Base-by-base conservation (phyloP, 2,888 invertebrate genomes). In the Heteropelma amictum region DNA sequence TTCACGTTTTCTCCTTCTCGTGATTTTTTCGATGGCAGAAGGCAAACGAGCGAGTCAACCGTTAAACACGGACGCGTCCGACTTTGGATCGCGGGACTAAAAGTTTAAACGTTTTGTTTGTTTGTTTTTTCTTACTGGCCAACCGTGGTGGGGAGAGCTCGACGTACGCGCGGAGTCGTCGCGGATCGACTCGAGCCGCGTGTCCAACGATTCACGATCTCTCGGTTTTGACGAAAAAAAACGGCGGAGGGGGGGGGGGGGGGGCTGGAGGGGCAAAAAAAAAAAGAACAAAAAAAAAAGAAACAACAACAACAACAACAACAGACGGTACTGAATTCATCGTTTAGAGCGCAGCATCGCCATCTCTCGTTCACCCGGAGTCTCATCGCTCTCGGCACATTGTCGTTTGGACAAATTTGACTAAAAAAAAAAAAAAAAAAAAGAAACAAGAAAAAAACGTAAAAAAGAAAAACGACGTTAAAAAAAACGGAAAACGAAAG, bases 41-140 rank as follows among this genome's bases (percentile, higher is more conserved):
- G 10, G n/a, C n/a, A n/a, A 23, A 40, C 54, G 33, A 33, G 10
- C 65, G 65, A 54, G 54, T 30, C 28, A 53, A 73, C 76, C 78
- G 75, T 73, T 78, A 64, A 64, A 71, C 71, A 40, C 77, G 61
- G 72, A 69, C 69, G 76, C 58, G 23, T 40, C 12, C n/a, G 42
- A 58, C 58, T 40, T 42, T 33, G 8, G 56, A 26, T 56, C 38
- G 38, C 58, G 40, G 58, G 58, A 58, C 19, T 42, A 42, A 58
- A n/a, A 42, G 19, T 58, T 42, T 19, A 21, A 61, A 61, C 33
- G n/a, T n/a, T 61, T 45, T 30, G 19, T 38, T 35, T 35, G 35
- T 49, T 49, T 63, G 12, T 81, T 82, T 84, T 58, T 78, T 79
- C 78, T 87, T 87, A 88, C 87, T 88, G 88, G 88, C 88, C 88